Base-by-base conservation (phyloP, 2,113 vertebrate genomes). In the Cyprinodon variegatus region DNA sequence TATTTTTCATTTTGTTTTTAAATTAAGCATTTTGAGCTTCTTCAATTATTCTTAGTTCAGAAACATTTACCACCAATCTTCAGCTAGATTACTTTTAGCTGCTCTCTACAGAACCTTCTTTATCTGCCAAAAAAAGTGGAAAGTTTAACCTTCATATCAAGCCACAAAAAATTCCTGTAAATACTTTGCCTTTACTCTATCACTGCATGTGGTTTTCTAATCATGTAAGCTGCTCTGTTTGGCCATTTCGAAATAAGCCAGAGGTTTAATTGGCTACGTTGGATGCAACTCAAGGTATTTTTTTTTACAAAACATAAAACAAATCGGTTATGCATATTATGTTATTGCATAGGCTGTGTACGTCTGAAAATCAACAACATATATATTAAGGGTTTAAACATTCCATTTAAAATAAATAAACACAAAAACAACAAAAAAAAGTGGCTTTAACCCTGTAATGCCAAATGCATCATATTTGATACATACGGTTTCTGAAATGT, bases 41-140 rank as follows among this genome's bases (percentile, higher is more conserved):
- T 60, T 60, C 6, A 15, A 29, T 29, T 14, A n/a, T 29, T 60
- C 43, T 68, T 71, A 62, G 73, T 79, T 79, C 43, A 43, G 48
- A 48, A 61, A 6, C 67, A 77, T 61, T 71, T 77, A 2, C n/a
- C 61, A 67, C 29, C 39, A n/a, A 63, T 82, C 39, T 79, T 9
- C 3, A 70, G 53, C 59, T 11, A 45, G 11, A 45, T 45, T 8
- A 45, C 43, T 45, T 46, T 62, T 9, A 68, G 65, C 59, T 45
- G 2, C 15, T 57, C 61, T 45, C 65, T 29, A 15, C 0, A 62
- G 13, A 59, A 4, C 15, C 60, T 74, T 53, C 36, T 70, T 60
- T 14, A 17, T 22, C 38, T 41, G 9, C 43, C 9, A 45, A 45
- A 53, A 64, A 61, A 62, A 41, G 22, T 66, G 61, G 39, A 73